Percentiles rank a stretch among this genome's conserved stretches.
phyloP scores from a whole-genome alignment of 1,140 invertebrate genomes.

The Asobara japonica region DNA sequence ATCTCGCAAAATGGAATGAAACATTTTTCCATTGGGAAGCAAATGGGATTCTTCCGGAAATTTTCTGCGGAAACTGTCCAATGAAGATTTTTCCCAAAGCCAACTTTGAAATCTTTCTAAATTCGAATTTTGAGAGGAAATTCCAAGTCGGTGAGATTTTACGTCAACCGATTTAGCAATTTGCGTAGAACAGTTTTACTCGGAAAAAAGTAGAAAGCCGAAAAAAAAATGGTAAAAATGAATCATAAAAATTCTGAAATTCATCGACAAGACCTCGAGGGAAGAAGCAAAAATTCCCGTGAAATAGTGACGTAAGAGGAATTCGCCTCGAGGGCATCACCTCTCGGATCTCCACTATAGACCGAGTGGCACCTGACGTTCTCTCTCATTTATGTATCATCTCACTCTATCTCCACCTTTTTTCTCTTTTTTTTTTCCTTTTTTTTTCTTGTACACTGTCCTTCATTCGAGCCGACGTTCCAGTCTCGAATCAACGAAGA shows the following conservation, averaged over 20 bases:
- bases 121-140: no score
- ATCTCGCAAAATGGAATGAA: no score
- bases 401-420: neutral
- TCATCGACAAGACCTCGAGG: neutral
- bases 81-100: no score
- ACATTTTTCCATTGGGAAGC: no score
- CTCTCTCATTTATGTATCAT: slow-evolving; percentile 2
- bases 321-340: neutral
- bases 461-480: slow-evolving; percentile 11
- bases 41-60: no score
- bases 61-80: no score
- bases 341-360: slow-evolving; percentile 2
- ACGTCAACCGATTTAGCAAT: no score
- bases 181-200: no score
- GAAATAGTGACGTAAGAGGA: neutral
- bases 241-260: neutral
- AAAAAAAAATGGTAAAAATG: neutral
- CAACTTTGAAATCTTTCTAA: no score
- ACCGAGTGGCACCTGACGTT: slow-evolving; percentile 7
- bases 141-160: no score
- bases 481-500: slow-evolving; percentile 10
- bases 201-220: neutral
- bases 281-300: slow-evolving; percentile 1
- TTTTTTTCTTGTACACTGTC: slow-evolving; percentile 8
- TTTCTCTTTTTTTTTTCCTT: neutral